Evolutionary conservation across 64 coral and sea anemone species (phyloP), one percentile per base, ranked within the genome.

Genomic region (Porites lutea): DNA sequence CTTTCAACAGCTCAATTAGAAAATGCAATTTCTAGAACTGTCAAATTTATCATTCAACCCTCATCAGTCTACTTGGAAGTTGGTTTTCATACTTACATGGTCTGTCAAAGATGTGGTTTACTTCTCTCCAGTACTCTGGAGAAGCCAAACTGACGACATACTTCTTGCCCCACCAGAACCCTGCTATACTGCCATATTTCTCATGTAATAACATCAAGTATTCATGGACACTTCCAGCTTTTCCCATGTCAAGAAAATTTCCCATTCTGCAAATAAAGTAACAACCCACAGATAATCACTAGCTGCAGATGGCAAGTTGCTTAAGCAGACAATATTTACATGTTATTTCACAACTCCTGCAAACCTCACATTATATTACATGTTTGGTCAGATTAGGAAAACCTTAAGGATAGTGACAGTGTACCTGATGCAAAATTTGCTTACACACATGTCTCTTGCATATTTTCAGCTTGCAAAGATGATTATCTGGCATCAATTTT

Each of bases 131-230:
- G 53, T 95, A 51, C 37, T 86, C 78, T 71, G 92, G 96, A 62
- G 89, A 89, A n/a, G 96, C 89, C 44, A 98, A 59, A 69, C 92
- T 95, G 61, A 98, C 96, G 75, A 90, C 77, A 18, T 92, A 77
- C 27, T 75, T 72, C 71, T 82, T 88, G 55, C 89, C 93, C 96
- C 96, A 98, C 96, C 92, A 95, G 86, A 98, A 98, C 18, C 92
- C 87, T 79, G 65, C 89, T 53, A 98, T 70, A 16, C 79, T 51
- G 20, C 96, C 96, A 86, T 98, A 91, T 10, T 90, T 88, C 45
- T 98, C 51, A 21, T 95, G 86, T 8, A 98, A 78, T 71, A 85
- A 57, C 52, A 79, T 85, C 55, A 95, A 72, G 73, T 92, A 98
- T 44, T 89, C 20, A 76, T 95, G 86, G 0, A 98, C 51, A 69